These are phyloP conservation scores for Andrena cerasifolii DNA, from an alignment of 1,140 invertebrate genomes.

Conservation along the genomic window DNA sequence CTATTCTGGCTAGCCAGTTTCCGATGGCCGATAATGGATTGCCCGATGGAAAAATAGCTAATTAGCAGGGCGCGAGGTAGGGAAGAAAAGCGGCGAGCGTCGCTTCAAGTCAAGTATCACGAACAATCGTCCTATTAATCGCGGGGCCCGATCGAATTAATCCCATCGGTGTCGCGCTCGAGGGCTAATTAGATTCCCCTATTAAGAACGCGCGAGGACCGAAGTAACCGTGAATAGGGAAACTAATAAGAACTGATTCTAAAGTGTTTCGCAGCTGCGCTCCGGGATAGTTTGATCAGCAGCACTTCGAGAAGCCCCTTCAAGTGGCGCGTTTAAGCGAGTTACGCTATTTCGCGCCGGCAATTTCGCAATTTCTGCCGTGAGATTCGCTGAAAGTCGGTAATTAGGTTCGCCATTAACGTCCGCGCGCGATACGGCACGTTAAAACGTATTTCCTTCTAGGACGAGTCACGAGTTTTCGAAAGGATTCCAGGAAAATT, in stretches of 20 bases:
- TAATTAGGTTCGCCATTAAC: constrained; percentile 12
- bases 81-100: constrained; percentile 19
- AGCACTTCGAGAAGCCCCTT: constrained; percentile 1
- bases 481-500: constrained; percentile 8
- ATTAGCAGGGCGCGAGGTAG: constrained; percentile 41
- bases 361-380: constrained; percentile 25
- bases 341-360: constrained; percentile 37
- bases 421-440: not conserved
- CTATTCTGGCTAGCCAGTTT: constrained; percentile 65
- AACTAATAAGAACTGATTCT: constrained; percentile 60
- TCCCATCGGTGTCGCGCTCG: constrained; percentile 24
- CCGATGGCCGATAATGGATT: constrained; percentile 65
- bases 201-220: constrained; percentile 34
- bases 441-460: not conserved
- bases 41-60: constrained; percentile 68
- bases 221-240: constrained; percentile 40
- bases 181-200: constrained; percentile 56
- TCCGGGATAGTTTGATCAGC: constrained; percentile 43
- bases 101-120: constrained; percentile 50
- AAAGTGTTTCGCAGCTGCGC: constrained; percentile 29
- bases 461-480: not conserved
- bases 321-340: constrained; percentile 38
- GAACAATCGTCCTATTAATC: constrained; percentile 62
- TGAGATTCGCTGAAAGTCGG: constrained; percentile 16
- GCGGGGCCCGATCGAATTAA: constrained; percentile 55